Evolutionary conservation across 2,888 invertebrate genomes (phyloP), one percentile per base, ranked within the genome.

Genomic region (Pandemis corylana): DNA sequence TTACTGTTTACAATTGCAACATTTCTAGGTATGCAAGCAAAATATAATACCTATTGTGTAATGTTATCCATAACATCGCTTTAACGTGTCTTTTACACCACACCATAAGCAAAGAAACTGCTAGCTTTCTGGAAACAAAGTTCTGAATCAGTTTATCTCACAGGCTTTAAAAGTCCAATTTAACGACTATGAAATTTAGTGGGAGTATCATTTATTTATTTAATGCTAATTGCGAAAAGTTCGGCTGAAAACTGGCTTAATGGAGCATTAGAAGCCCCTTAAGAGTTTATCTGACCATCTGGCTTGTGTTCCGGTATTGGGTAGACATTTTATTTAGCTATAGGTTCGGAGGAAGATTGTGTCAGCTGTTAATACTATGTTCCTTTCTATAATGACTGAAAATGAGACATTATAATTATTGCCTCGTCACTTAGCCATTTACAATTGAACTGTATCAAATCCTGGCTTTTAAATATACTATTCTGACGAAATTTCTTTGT

Each of bases 91-190:
- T n/a, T 53, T 41, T 28, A 64, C 77, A 80, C 80, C 73, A 63
- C 69, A 77, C 77, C 66, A 61, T 44, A 41, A 36, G 62, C 68
- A 71, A 77, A 79, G 77, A 80, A 74, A 80, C 79, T 81, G 76
- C 80, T 80, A 79, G 83, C 80, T 87, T 76, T 76, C 69, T 74
- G 76, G 78, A 81, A 82, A 81, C 84, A 81, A 84, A 84, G 85
- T 85, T 84, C 73, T 44, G 76, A 84, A 85, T 85, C 87, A 84
- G 86, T 86, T 85, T 85, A 83, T 81, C 82, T 82, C 78, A 78
- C 77, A 76, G 80, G 77, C 81, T 83, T 81, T 70, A 78, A 80
- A 84, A 82, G 80, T 83, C 77, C 77, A 81, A 81, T 80, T 76
- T 76, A 80, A 79, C 80, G 80, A 44, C 67, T 62, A 65, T 62